A percentile compares a stretch with the other conserved stretches of the same genome.
Conservation (phyloP, 2,888 invertebrate genomes). For the Chorisops tibialis region DNA sequence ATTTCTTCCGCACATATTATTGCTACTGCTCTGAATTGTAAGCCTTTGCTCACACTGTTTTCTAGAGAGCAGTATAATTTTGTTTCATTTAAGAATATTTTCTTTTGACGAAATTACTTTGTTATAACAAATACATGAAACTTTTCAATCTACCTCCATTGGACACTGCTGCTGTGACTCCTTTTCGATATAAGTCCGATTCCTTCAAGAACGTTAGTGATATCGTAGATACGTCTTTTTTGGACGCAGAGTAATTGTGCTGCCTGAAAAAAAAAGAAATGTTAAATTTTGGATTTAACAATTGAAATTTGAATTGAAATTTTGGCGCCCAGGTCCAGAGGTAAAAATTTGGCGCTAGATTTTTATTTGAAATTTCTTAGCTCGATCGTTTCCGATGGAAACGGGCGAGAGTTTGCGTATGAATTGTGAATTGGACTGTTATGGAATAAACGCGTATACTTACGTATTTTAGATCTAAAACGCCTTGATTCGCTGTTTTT, state of each 20-base stretch:
- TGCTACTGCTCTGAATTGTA: too few species aligned
- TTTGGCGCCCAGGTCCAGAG: constrained; percentile 17
- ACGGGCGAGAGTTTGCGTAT: neutral
- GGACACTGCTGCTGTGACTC: constrained; percentile 70
- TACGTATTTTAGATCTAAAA: constrained; percentile 49
- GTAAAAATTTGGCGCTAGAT: constrained; percentile 29
- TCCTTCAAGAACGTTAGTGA: constrained; percentile 78
- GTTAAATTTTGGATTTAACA: constrained; percentile 27
- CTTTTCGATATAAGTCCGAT: constrained; percentile 77
- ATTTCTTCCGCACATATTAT: too few species aligned
- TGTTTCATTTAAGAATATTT: too few species aligned
- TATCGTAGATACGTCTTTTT: constrained; percentile 76
- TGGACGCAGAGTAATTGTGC: constrained; percentile 73
- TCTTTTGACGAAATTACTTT: too few species aligned
- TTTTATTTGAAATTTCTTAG: neutral
- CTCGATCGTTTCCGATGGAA: neutral
- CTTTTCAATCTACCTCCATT: constrained; percentile 64
- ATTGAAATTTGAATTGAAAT: constrained; percentile 12
- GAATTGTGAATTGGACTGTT: neutral
- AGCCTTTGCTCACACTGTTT: too few species aligned
- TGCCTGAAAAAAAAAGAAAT: constrained; percentile 56
- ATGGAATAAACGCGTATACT: constrained; percentile 27
- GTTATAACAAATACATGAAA: too few species aligned
- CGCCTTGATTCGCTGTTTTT: constrained; percentile 44
- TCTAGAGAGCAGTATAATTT: too few species aligned